Conservation (phyloP, 2,113 vertebrate species). For the Archocentrus centrarchus region DNA sequence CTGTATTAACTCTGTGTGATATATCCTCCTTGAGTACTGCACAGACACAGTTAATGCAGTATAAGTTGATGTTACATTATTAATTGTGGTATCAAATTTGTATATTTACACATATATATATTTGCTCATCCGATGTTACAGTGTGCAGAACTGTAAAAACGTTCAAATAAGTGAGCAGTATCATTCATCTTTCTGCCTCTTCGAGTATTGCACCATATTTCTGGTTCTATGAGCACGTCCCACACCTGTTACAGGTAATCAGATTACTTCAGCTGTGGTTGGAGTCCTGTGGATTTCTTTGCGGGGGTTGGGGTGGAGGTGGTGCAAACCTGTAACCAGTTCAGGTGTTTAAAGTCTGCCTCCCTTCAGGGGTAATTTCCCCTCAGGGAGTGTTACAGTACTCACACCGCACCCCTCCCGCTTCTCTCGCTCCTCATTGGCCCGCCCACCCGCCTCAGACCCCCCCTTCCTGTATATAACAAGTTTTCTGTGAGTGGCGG, state of each 20-base stretch:
- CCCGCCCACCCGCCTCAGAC: slow-evolving; percentile 19
- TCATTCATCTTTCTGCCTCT: background rate
- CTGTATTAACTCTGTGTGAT: background rate
- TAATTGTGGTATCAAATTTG: no score
- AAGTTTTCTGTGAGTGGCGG: slow-evolving; percentile 76
- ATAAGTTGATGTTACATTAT: background rate
- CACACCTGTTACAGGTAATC: background rate
- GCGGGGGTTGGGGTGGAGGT: background rate
- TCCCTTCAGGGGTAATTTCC: slow-evolving; percentile 7
- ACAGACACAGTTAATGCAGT: background rate
- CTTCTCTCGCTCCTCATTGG: background rate
- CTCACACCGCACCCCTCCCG: slow-evolving; percentile 1
- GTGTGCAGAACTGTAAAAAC: no score
- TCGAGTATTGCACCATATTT: background rate
- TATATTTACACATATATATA: no score
- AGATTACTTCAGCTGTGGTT: background rate
- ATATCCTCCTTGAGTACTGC: background rate
- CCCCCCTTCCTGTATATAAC: slow-evolving; percentile 81
- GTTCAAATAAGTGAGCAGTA: background rate
- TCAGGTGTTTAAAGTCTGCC: background rate
- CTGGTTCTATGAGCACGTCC: background rate
- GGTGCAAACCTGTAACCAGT: background rate
- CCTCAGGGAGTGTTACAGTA: background rate
- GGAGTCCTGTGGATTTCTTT: background rate
- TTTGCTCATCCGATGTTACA: no score